Conservation (phyloP, 2,113 vertebrate species). For the Sardina pilchardus region DNA sequence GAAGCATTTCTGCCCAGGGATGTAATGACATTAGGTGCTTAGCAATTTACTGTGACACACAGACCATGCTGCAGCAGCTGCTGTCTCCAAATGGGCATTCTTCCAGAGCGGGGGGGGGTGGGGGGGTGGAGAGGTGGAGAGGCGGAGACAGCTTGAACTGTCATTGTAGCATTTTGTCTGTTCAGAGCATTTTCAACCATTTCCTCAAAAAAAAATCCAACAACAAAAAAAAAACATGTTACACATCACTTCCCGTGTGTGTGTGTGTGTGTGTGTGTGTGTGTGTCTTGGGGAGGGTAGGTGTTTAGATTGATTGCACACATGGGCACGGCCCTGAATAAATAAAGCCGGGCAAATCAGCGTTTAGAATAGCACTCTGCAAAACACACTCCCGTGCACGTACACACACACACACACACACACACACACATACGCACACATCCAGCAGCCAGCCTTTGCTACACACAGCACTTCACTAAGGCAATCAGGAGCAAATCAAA, state of each 20-base stretch:
- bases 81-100: conserved; percentile 52
- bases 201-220: not conserved
- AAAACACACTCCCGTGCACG: no score
- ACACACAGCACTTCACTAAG: not conserved
- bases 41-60: conserved; percentile 46
- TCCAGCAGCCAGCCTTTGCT: not conserved
- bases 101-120: conserved; percentile 50
- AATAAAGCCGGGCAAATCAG: no score
- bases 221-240: not conserved
- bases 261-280: conserved; percentile 6
- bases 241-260: not conserved
- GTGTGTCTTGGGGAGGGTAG: not conserved
- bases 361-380: no score
- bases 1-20: conserved; percentile 64
- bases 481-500: conserved; percentile 32
- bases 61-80: conserved; percentile 44
- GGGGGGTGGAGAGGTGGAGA: conserved; percentile 33
- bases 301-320: conserved; percentile 10
- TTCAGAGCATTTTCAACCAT: not conserved
- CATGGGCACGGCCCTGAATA: not conserved
- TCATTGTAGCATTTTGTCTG: not conserved
- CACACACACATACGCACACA: not conserved
- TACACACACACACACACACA: not conserved
- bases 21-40: conserved; percentile 69
- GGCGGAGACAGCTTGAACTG: not conserved